Percentiles rank a stretch among this genome's conserved stretches.
Conservation (phyloP, 2,113 vertebrate species). For the Salvelinus alpinus region DNA sequence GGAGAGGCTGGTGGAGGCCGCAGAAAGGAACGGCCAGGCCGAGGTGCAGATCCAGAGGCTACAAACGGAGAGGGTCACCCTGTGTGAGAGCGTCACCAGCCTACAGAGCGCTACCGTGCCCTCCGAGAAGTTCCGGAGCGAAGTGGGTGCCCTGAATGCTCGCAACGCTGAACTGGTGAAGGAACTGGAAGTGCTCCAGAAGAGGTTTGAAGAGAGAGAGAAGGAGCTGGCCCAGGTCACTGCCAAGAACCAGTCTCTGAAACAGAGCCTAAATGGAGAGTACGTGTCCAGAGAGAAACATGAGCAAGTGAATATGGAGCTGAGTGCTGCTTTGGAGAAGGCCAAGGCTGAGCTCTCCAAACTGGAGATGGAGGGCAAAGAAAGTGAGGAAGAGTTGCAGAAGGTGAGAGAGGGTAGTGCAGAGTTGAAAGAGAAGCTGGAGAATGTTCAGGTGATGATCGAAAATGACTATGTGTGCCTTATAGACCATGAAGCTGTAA, state of each 20-base stretch:
- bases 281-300: slow-evolving; percentile 77
- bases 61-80: slow-evolving; percentile 69
- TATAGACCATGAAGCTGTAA: slow-evolving; percentile 70
- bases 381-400: slow-evolving; percentile 69
- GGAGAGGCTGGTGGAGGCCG: slow-evolving; percentile 81
- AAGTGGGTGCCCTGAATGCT: slow-evolving; percentile 70
- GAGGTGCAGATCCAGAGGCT: slow-evolving; percentile 80
- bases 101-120: slow-evolving; percentile 71
- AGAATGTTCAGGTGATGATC: slow-evolving; percentile 69
- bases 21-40: slow-evolving; percentile 75
- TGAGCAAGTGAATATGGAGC: slow-evolving; percentile 70
- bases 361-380: slow-evolving; percentile 70
- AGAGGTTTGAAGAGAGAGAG: slow-evolving; percentile 71
- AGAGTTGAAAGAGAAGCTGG: slow-evolving; percentile 74
- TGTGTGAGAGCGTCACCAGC: slow-evolving; percentile 71
- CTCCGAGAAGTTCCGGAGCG: slow-evolving; percentile 74
- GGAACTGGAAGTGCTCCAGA: slow-evolving; percentile 74
- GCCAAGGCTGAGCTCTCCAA: slow-evolving; percentile 75
- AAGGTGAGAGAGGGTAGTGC: slow-evolving; percentile 80
- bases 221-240: slow-evolving; percentile 63
- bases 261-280: slow-evolving; percentile 72
- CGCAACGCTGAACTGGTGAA: slow-evolving; percentile 68
- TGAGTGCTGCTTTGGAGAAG: slow-evolving; percentile 76
- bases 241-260: slow-evolving; percentile 75
- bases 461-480: slow-evolving; percentile 71